phyloP scores from a whole-genome alignment of 1,140 invertebrate genomes.

The Brachionus paranguensis region DNA sequence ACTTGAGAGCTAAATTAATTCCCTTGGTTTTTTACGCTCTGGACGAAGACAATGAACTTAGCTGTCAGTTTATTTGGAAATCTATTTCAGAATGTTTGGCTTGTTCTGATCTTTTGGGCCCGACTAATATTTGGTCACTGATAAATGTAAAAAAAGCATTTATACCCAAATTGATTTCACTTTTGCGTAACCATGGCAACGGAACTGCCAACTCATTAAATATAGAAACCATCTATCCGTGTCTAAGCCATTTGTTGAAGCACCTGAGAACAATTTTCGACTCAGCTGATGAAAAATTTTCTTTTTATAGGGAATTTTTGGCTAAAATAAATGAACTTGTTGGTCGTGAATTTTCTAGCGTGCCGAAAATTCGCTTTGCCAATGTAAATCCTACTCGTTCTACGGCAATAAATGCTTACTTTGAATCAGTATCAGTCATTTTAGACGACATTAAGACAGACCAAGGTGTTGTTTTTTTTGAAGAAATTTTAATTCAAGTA shows the following conservation, averaged over 20 bases:
- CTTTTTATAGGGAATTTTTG: background rate
- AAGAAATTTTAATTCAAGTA: background rate
- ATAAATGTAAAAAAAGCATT: constrained; percentile 39
- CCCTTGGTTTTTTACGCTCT: constrained; percentile 31
- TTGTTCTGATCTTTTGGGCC: background rate
- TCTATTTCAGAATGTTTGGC: background rate
- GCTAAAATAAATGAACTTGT: background rate
- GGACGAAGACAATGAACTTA: constrained; percentile 9
- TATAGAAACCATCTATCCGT: constrained; percentile 13
- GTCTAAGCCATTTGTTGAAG: background rate
- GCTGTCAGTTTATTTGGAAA: constrained; percentile 10
- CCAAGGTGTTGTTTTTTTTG: background rate
- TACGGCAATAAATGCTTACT: background rate
- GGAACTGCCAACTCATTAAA: background rate
- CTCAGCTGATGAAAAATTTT: background rate
- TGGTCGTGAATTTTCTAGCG: background rate
- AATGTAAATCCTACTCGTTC: background rate
- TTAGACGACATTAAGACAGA: background rate
- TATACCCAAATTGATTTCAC: constrained; percentile 15
- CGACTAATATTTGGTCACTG: background rate
- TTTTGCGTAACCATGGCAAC: constrained; percentile 32
- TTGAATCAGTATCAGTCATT: background rate
- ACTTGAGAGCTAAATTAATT: background rate
- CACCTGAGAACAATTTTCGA: background rate
- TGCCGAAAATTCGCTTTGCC: background rate